A percentile compares a stretch with the other conserved stretches of the same genome.
These are phyloP conservation scores for Exephanes ischioxanthus DNA, from an alignment of 2,888 invertebrate species.

Conservation along the genomic window DNA sequence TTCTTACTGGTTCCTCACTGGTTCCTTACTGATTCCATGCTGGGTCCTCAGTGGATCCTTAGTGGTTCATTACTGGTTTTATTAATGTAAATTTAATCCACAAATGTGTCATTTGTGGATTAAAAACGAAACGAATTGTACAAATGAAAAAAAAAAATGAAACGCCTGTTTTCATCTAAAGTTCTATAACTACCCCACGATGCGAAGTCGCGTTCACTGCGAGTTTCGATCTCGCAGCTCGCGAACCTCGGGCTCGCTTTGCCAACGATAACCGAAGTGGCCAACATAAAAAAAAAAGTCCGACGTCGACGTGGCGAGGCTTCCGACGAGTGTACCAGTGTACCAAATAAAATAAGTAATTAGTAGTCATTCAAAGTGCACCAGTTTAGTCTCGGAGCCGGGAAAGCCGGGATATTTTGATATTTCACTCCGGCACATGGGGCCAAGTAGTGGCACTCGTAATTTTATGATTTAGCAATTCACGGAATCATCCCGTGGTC, in stretches of 20 bases:
- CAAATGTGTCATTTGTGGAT: too few species aligned
- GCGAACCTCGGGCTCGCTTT: neutral
- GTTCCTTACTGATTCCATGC: too few species aligned
- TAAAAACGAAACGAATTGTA: too few species aligned
- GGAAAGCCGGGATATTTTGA: slow-evolving; percentile 20
- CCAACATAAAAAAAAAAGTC: neutral
- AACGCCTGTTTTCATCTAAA: too few species aligned
- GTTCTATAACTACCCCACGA: too few species aligned
- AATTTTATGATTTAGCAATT: slow-evolving; percentile 58
- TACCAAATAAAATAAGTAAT: slow-evolving; percentile 42
- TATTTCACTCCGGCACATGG: slow-evolving; percentile 18
- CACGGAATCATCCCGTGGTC: slow-evolving; percentile 47
- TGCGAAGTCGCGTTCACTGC: too few species aligned
- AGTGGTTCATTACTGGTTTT: too few species aligned
- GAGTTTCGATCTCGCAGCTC: too few species aligned
- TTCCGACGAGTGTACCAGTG: slow-evolving; percentile 20
- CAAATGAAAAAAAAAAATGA: too few species aligned
- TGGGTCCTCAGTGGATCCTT: too few species aligned
- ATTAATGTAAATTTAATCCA: too few species aligned
- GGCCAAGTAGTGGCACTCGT: slow-evolving; percentile 19
- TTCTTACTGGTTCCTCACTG: too few species aligned
- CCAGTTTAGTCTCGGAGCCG: slow-evolving; percentile 17
- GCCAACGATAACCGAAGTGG: neutral
- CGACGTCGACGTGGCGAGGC: neutral
- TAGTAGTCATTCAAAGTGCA: slow-evolving; percentile 36